Conservation (phyloP, 2,888 invertebrate genomes). For the Ctenicera cuprea region DNA sequence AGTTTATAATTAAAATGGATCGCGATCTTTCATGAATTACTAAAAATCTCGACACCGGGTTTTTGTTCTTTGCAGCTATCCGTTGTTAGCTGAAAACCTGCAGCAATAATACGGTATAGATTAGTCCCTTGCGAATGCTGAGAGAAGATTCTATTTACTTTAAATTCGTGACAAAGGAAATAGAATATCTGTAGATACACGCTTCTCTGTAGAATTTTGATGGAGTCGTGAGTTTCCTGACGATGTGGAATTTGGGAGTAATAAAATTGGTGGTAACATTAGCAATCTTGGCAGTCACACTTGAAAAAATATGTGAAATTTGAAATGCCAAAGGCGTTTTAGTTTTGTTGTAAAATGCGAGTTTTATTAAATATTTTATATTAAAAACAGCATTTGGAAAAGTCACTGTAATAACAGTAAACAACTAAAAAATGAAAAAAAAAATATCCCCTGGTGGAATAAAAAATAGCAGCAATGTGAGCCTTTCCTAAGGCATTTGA, state of each 20-base stretch:
- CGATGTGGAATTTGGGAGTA: slow-evolving; percentile 3
- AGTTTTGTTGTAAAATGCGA: no score
- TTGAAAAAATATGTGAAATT: not conserved
- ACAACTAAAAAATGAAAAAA: no score
- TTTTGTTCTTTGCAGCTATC: not conserved
- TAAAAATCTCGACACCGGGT: not conserved
- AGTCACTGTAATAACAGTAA: no score
- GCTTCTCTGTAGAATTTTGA: slow-evolving; percentile 11
- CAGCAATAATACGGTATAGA: slow-evolving; percentile 10
- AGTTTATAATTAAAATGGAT: slow-evolving; percentile 9
- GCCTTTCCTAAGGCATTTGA: no score
- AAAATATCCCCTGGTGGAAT: no score
- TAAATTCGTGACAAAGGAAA: slow-evolving; percentile 35
- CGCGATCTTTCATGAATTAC: not conserved
- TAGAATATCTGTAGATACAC: slow-evolving; percentile 17
- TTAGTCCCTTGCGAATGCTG: slow-evolving; percentile 21
- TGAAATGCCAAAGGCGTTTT: not conserved
- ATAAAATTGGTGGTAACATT: slow-evolving; percentile 6
- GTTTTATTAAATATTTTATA: no score
- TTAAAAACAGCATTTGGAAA: no score
- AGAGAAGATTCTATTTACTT: slow-evolving; percentile 25
- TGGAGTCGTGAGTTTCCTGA: not conserved
- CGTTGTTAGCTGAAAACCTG: not conserved
- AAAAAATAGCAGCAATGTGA: no score
- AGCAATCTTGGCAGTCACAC: not conserved